Evolutionary conservation across 2,888 invertebrate species (phyloP).

Genomic region (Shargacucullia verbasci): DNA sequence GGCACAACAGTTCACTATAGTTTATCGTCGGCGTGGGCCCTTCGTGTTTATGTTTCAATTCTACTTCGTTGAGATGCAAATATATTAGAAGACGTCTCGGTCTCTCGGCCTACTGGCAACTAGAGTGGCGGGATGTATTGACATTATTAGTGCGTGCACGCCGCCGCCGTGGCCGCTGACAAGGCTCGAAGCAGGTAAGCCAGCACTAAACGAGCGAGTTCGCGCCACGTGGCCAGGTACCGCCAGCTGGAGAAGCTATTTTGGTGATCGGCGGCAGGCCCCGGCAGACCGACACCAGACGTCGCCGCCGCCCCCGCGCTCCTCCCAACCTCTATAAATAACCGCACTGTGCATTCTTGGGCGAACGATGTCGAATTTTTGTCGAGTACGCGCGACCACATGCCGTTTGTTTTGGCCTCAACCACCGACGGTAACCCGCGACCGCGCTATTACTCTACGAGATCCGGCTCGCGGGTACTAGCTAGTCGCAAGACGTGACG

Average conservation of each 20-base stretch:
- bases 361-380: constrained; percentile 89
- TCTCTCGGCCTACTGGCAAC: constrained; percentile 1
- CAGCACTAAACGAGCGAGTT: constrained; percentile 65
- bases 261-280: constrained; percentile 90
- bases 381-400: constrained; percentile 89
- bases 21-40: constrained; percentile 17
- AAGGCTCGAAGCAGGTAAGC: constrained; percentile 64
- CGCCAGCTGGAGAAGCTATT: constrained; percentile 88
- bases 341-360: constrained; percentile 88
- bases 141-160: constrained; percentile 7
- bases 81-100: constrained; percentile 1
- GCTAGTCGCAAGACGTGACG: constrained; percentile 19
- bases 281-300: constrained; percentile 90
- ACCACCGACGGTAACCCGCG: constrained; percentile 58
- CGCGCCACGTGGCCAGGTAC: constrained; percentile 86
- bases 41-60: constrained; percentile 19
- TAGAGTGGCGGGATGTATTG: constrained; percentile 1
- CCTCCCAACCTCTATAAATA: constrained; percentile 87
- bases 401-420: constrained; percentile 87
- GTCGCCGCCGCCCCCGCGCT: constrained; percentile 88
- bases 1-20: constrained; percentile 16
- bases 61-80: constrained; percentile 17
- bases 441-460: constrained; percentile 30
- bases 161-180: constrained; percentile 30
- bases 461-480: constrained; percentile 27